phyloP scores from a whole-genome alignment of 2,888 invertebrate genomes.

The Parapristionchus giblindavisi region DNA sequence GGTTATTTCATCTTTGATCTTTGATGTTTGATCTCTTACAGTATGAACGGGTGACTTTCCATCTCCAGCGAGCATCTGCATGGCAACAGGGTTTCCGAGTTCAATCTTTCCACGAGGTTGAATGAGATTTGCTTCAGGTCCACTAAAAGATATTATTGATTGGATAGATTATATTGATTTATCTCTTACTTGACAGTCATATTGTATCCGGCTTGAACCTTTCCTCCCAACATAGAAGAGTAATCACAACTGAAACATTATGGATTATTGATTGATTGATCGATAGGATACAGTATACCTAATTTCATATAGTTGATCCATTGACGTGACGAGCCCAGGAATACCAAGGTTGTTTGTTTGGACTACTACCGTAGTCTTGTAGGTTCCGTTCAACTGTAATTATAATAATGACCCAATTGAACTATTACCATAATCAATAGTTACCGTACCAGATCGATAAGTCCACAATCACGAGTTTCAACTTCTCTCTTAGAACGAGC shows the following conservation, averaged over 20 bases:
- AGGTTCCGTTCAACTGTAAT: conserved; percentile 64
- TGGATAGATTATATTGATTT: neutral
- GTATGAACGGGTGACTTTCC: conserved; percentile 54
- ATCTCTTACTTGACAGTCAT: conserved; percentile 62
- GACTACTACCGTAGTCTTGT: conserved; percentile 68
- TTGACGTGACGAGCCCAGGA: conserved; percentile 69
- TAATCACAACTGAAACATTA: conserved; percentile 59
- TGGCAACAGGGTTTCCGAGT: conserved; percentile 69
- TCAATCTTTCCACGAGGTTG: conserved; percentile 69
- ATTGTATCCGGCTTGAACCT: conserved; percentile 65
- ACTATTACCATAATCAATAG: neutral
- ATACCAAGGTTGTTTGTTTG: conserved; percentile 70
- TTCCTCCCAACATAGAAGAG: conserved; percentile 67
- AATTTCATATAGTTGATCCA: conserved; percentile 68
- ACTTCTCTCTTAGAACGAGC: conserved; percentile 56
- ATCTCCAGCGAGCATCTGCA: conserved; percentile 64
- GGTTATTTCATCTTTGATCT: neutral
- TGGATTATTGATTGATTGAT: too few species aligned
- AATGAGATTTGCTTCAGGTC: conserved; percentile 68
- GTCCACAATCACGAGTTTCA: conserved; percentile 65
- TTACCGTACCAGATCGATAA: conserved; percentile 59
- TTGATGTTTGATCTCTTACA: conserved; percentile 24
- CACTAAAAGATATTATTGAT: conserved; percentile 48
- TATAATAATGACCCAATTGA: neutral
- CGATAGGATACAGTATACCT: conserved; percentile 38